These are phyloP conservation scores for Hydrophis major DNA, from an alignment of 2,797 vertebrate genomes.

Conservation along the genomic window DNA sequence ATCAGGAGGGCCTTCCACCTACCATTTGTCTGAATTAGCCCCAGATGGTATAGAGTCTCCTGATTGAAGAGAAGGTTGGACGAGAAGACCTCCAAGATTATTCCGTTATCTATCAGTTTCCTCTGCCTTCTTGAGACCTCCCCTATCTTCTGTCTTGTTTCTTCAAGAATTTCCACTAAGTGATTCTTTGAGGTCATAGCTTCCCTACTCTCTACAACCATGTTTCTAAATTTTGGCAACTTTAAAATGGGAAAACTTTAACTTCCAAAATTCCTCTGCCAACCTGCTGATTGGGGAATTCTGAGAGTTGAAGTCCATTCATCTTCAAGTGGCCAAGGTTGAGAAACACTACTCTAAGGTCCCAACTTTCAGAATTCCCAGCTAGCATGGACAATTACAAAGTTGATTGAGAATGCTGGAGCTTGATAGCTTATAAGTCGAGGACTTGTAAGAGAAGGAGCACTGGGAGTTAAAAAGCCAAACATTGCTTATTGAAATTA, in stretches of 20 bases:
- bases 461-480: not conserved
- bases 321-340: not conserved
- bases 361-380: not conserved
- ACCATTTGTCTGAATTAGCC: not conserved
- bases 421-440: not conserved
- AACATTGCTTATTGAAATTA: not conserved
- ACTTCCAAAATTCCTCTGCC: not conserved
- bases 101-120: not conserved
- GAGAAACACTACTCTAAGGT: not conserved
- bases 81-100: not conserved
- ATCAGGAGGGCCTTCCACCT: not conserved
- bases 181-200: not conserved
- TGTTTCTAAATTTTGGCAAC: not conserved
- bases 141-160: not conserved
- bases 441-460: not conserved
- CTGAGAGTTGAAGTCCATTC: not conserved
- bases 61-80: not conserved
- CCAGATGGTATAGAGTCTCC: not conserved
- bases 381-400: not conserved
- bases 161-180: not conserved
- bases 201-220: not conserved
- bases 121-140: not conserved
- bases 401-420: not conserved
- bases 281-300: not conserved
- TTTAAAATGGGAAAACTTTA: not conserved